Base-by-base conservation (phyloP, 2,888 invertebrate species). In the Nemapogon koenigi region DNA sequence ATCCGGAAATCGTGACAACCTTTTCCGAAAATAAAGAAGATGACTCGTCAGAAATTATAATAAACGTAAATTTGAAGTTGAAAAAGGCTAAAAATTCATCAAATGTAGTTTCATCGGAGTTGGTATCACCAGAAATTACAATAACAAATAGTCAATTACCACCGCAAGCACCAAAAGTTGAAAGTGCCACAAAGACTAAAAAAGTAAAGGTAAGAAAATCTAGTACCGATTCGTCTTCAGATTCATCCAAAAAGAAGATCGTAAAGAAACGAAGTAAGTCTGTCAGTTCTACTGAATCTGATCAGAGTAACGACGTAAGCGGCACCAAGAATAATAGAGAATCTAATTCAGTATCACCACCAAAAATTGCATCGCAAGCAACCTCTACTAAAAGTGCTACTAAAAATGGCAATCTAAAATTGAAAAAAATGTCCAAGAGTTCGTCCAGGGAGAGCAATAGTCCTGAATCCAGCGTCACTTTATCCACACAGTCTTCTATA, bases 401-500 rank as follows among this genome's bases (percentile, higher is more conserved):
- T 49, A 43, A 66, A 41, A 73, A 68, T 42, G 62, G 64, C 22
- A 42, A 50, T 18, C 44, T 55, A 33, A 72, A 67, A 53, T 51
- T 57, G 39, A 69, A 60, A 60, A 28, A 28, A 61, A n/a, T 28
- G 7, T 33, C 25, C 16, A n/a, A 66, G 62, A 63, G 64, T 51
- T 75, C 69, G 49, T 67, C 68, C 13, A 52, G 70, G 40, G 73
- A 73, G 57, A 68, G 71, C 50, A 67, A 71, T 45, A 69, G 72
- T 41, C 69, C 78, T 42, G 68, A 81, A 54, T 62, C 81, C 42
- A 76, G 76, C 57, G 51, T 65, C n/a, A 73, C 83, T 37, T 78
- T 80, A 57, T 76, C 73, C 28, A 83, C 73, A 41, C 79, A 66
- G 49, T 75, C 71, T 39, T 81, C 80, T 22, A 57, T 79, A 35